phyloP scores from a whole-genome alignment of 2,797 vertebrate species.

The Macropus fuliginosus region DNA sequence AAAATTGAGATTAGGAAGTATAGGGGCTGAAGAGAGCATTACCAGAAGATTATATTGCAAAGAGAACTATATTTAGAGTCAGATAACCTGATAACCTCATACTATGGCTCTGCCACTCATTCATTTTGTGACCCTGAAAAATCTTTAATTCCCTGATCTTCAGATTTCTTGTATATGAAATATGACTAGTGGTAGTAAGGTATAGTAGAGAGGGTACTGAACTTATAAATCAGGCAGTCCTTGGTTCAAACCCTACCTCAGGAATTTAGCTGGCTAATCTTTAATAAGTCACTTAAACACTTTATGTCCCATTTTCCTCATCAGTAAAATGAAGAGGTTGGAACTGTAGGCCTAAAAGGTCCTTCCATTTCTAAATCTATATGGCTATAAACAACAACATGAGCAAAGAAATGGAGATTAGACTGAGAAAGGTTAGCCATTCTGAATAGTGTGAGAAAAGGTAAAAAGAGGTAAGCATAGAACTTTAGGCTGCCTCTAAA shows the following conservation, averaged over 20 bases:
- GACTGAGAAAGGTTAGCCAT: background rate
- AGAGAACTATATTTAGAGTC: background rate
- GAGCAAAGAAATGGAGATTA: background rate
- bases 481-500: background rate
- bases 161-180: background rate
- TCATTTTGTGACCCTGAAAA: background rate
- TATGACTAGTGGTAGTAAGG: background rate
- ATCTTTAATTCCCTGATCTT: background rate
- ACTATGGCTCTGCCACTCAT: background rate
- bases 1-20: background rate
- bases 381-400: background rate
- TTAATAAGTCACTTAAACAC: background rate
- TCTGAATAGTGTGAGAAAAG: background rate
- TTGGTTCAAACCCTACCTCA: background rate
- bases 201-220: background rate
- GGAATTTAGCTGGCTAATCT: background rate
- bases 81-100: background rate
- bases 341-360: background rate
- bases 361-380: background rate
- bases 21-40: background rate
- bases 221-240: background rate
- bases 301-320: background rate
- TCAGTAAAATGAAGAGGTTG: background rate
- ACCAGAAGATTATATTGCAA: background rate
- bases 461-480: background rate